These are phyloP conservation scores for Deilephila porcellus DNA, from an alignment of 2,888 invertebrate genomes.

Conservation along the genomic window DNA sequence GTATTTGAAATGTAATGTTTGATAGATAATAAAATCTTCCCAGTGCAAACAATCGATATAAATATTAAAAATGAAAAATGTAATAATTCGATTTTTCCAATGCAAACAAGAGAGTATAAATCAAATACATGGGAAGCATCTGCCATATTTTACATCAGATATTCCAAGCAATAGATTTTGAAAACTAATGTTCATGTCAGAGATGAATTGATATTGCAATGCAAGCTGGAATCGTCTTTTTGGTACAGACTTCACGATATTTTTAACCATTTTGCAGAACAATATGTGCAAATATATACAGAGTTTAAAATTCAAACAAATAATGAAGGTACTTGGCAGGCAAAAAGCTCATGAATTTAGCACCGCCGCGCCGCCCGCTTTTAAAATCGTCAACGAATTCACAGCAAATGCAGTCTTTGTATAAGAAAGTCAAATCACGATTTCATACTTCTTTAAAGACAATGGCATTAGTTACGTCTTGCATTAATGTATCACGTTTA, in stretches of 20 bases:
- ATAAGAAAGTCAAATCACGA: constrained; percentile 23
- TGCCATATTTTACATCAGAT: constrained; percentile 9
- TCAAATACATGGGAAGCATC: constrained; percentile 8
- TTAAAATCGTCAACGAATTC: not conserved
- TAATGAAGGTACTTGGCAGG: not conserved
- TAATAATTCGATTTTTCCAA: not conserved
- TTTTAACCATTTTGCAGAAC: not conserved
- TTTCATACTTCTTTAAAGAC: constrained; percentile 38
- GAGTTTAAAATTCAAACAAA: not conserved
- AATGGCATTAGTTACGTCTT: constrained; percentile 45
- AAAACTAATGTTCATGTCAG: not conserved
- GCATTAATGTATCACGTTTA: constrained; percentile 37
- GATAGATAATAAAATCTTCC: too few relatives aligned
- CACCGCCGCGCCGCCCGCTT: not conserved
- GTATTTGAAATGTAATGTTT: too few relatives aligned
- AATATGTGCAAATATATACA: not conserved
- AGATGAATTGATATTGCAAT: constrained; percentile 12
- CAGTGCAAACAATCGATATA: too few relatives aligned
- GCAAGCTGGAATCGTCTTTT: not conserved
- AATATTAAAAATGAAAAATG: not conserved
- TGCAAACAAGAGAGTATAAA: not conserved
- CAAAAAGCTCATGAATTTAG: not conserved
- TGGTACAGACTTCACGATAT: not conserved
- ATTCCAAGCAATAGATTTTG: constrained; percentile 7
- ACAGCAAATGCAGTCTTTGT: constrained; percentile 9